These are phyloP conservation scores for Hybognathus amarus DNA, from an alignment of 2,797 vertebrate genomes.

Conservation along the genomic window DNA sequence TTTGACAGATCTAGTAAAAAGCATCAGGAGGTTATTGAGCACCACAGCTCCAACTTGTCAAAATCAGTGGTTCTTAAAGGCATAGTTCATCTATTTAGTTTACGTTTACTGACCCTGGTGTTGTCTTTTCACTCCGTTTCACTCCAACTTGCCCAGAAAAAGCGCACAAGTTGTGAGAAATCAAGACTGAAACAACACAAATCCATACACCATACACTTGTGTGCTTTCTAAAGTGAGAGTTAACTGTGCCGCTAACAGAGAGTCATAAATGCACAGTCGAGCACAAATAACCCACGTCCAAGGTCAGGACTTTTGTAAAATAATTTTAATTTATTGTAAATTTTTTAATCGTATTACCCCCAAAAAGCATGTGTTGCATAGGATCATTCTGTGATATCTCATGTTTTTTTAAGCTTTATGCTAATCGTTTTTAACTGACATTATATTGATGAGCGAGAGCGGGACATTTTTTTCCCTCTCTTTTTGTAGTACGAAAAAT, in stretches of 20 bases:
- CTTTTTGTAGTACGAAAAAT: neutral
- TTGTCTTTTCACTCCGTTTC: no score
- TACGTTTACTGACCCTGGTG: neutral
- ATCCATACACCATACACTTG: no score
- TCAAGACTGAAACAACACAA: no score
- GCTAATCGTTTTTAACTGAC: neutral
- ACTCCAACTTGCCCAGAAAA: no score
- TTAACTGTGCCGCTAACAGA: neutral
- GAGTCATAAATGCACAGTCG: neutral
- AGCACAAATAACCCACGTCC: neutral
- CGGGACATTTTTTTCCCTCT: neutral
- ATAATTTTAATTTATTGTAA: neutral
- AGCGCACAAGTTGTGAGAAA: no score
- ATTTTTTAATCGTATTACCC: no score
- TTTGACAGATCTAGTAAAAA: neutral
- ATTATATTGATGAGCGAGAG: neutral
- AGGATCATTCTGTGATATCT: neutral
- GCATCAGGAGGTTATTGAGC: neutral
- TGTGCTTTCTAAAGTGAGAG: neutral
- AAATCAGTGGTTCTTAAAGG: neutral
- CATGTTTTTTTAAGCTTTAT: neutral
- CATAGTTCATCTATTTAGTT: neutral
- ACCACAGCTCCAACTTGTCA: neutral
- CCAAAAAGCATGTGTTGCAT: neutral
- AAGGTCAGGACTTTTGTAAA: neutral